A percentile compares a stretch with the other conserved stretches of the same genome.
These are phyloP conservation scores for Drosophila borealis DNA, from an alignment of 2,888 invertebrate species.

Conservation along the genomic window DNA sequence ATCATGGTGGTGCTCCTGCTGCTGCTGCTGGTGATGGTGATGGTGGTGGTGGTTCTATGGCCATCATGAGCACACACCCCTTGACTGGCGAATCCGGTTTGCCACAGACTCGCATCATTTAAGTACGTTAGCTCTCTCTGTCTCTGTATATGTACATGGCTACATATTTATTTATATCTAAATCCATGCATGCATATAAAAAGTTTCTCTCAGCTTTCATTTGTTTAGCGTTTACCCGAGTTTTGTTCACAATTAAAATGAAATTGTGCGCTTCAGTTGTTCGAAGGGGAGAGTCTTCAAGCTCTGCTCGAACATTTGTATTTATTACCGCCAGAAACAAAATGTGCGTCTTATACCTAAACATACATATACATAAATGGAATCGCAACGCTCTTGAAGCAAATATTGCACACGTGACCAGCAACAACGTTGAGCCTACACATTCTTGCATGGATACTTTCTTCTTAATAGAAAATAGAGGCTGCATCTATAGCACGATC, in stretches of 20 bases:
- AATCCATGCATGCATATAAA: constrained; percentile 21
- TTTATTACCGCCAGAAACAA: background rate
- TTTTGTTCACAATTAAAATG: constrained; percentile 79
- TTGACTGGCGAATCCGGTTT: constrained; percentile 61
- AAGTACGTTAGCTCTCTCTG: constrained; percentile 8
- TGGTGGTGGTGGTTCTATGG: constrained; percentile 39
- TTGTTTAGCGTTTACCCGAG: constrained; percentile 72
- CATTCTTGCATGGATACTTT: constrained; percentile 1
- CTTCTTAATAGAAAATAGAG: constrained; percentile 4
- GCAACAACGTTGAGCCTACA: background rate
- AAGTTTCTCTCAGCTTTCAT: constrained; percentile 69
- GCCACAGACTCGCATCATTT: constrained; percentile 24
- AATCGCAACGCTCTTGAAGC: background rate
- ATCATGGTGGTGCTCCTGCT: constrained; percentile 22
- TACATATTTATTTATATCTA: background rate
- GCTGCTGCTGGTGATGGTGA: constrained; percentile 10
- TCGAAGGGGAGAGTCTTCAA: constrained; percentile 2
- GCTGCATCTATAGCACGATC: constrained; percentile 62
- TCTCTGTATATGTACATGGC: background rate
- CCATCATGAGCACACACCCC: constrained; percentile 50
- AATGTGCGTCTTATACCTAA: background rate
- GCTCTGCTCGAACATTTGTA: background rate
- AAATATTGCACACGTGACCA: constrained; percentile 22
- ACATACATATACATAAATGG: background rate
- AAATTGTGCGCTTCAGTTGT: constrained; percentile 74